phyloP scores from a whole-genome alignment of 2,113 vertebrate genomes.

The Pangasianodon hypophthalmus region DNA sequence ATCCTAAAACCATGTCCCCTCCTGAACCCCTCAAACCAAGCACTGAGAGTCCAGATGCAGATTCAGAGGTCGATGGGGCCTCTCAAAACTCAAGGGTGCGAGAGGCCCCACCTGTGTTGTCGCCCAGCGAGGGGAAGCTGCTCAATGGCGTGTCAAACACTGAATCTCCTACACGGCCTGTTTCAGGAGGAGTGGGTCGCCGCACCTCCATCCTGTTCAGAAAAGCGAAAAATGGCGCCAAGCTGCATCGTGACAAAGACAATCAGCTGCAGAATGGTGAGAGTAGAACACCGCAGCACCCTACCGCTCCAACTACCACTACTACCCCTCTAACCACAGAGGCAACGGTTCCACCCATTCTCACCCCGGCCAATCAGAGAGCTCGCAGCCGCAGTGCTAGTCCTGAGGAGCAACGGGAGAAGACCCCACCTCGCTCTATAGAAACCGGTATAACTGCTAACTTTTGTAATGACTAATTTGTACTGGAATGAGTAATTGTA shows the following conservation, averaged over 20 bases:
- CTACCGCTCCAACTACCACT: slow-evolving; percentile 54
- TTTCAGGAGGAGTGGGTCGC: slow-evolving; percentile 78
- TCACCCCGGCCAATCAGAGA: slow-evolving; percentile 52
- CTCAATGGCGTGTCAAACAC: slow-evolving; percentile 74
- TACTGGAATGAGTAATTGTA: slow-evolving; percentile 3
- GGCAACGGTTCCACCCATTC: slow-evolving; percentile 48
- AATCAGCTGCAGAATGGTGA: slow-evolving; percentile 73
- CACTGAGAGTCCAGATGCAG: slow-evolving; percentile 71
- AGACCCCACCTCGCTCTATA: slow-evolving; percentile 69
- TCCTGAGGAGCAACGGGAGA: slow-evolving; percentile 77
- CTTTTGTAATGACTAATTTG: slow-evolving; percentile 14
- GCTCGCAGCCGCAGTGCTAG: slow-evolving; percentile 64
- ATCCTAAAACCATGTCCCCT: slow-evolving; percentile 72
- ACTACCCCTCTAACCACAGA: slow-evolving; percentile 30
- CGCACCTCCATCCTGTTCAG: slow-evolving; percentile 90
- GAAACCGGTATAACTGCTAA: slow-evolving; percentile 74
- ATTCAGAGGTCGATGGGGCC: slow-evolving; percentile 56
- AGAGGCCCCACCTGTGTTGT: slow-evolving; percentile 64
- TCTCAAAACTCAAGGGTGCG: slow-evolving; percentile 62
- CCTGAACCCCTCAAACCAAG: slow-evolving; percentile 79
- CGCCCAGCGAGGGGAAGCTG: slow-evolving; percentile 60
- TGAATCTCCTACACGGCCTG: slow-evolving; percentile 52
- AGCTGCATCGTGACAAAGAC: slow-evolving; percentile 82
- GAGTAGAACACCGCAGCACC: slow-evolving; percentile 38
- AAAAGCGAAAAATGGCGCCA: slow-evolving; percentile 91